Conservation (phyloP, 2,888 invertebrate genomes). For the Myathropa florea region DNA sequence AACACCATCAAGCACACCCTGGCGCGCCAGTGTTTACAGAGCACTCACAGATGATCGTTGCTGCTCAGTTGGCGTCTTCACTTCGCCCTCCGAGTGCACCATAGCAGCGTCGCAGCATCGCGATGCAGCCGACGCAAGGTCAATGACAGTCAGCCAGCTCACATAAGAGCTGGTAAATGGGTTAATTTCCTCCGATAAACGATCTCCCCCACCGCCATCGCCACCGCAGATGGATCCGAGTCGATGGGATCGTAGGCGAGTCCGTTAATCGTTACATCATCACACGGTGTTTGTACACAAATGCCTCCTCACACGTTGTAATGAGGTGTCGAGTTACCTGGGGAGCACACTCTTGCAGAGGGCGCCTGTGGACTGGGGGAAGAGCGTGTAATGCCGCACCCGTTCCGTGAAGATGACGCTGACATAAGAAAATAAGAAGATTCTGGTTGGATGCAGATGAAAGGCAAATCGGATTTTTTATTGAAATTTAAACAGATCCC, state of each 20-base stretch:
- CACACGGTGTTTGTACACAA: not conserved
- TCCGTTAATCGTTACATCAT: conserved; percentile 38
- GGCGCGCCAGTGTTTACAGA: conserved; percentile 5
- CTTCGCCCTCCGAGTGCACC: not conserved
- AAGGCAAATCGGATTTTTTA: conserved; percentile 10
- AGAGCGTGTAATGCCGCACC: not conserved
- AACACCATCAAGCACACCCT: not conserved
- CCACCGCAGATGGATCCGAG: not conserved
- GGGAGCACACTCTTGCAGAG: not conserved
- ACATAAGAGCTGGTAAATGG: not conserved
- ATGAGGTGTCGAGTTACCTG: conserved; percentile 26
- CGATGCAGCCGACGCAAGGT: not conserved
- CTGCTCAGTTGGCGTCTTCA: not conserved
- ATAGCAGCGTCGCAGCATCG: not conserved
- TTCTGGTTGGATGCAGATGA: too few species aligned
- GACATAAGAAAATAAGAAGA: not conserved
- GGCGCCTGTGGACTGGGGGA: not conserved
- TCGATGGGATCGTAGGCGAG: not conserved
- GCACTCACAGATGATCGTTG: not conserved
- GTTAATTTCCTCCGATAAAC: conserved; percentile 20
- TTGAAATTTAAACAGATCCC: conserved; percentile 7
- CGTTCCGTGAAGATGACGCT: not conserved
- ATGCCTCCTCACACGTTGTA: not conserved
- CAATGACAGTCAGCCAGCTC: conserved; percentile 1
- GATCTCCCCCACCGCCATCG: not conserved